Conservation (phyloP, 2,797 vertebrate species). For the Nyctalus aviator region DNA sequence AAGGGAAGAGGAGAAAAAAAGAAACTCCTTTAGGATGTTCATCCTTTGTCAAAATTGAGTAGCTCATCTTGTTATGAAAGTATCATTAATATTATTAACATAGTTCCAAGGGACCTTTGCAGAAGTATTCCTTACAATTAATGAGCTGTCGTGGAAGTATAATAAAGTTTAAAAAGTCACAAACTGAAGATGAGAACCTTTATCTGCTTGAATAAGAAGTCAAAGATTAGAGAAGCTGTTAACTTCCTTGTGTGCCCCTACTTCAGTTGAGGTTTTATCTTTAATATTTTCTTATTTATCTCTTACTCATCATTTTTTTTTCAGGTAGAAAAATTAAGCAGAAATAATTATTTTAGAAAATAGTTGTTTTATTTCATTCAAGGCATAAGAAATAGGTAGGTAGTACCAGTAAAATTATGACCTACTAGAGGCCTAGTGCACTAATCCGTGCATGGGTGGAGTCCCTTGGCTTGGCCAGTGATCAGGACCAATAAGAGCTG, state of each 20-base stretch:
- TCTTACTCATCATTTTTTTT: background rate
- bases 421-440: too few relatives aligned
- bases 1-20: too few relatives aligned
- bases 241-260: background rate
- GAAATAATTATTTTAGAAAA: background rate
- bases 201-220: background rate
- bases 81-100: conserved; percentile 36
- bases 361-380: background rate
- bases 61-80: background rate
- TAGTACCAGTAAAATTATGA: background rate
- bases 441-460: fast-evolving
- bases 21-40: background rate
- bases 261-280: background rate
- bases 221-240: conserved; percentile 14
- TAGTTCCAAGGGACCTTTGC: background rate
- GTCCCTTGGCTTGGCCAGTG: too few relatives aligned
- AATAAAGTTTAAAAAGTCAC: conserved; percentile 47
- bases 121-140: conserved; percentile 30
- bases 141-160: background rate
- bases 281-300: background rate
- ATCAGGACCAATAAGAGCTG: too few relatives aligned
- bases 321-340: background rate
- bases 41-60: conserved; percentile 17
- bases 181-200: conserved; percentile 13
- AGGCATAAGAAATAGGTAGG: background rate